Conservation (phyloP, 1,140 invertebrate genomes). For the Neocloeon triangulifer region DNA sequence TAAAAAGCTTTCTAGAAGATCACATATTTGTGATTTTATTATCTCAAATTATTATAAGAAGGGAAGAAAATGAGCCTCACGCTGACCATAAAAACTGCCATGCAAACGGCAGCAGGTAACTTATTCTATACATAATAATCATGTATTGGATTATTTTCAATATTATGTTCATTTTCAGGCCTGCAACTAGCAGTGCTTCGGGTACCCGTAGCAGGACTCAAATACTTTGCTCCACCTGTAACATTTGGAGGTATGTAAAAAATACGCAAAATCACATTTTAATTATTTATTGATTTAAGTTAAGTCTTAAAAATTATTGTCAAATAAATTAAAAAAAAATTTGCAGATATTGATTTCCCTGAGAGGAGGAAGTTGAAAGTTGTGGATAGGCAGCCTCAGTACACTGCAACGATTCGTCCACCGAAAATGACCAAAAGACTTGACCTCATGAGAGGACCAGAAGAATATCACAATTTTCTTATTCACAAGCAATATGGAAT, state of each 20-base stretch:
- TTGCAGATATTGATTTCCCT: constrained; percentile 46
- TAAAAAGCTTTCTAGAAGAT: too few relatives aligned
- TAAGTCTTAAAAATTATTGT: too few relatives aligned
- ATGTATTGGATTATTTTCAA: too few relatives aligned
- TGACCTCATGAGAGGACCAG: constrained; percentile 70
- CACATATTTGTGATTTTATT: too few relatives aligned
- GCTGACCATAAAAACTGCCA: too few relatives aligned
- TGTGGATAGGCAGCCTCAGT: constrained; percentile 45
- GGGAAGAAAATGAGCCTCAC: too few relatives aligned
- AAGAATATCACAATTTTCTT: constrained; percentile 58
- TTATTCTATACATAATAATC: too few relatives aligned
- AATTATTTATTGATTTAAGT: too few relatives aligned
- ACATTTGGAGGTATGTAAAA: constrained; percentile 28
- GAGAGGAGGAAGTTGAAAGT: constrained; percentile 41
- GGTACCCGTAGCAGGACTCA: constrained; percentile 25
- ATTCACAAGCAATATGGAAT: constrained; percentile 81
- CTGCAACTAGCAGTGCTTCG: constrained; percentile 12
- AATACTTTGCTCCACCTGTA: constrained; percentile 31
- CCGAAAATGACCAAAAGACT: constrained; percentile 68
- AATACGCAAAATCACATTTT: constrained; percentile 19
- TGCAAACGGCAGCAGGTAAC: too few relatives aligned
- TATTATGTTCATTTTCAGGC: too few relatives aligned
- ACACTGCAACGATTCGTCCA: constrained; percentile 33
- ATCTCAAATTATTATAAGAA: too few relatives aligned
- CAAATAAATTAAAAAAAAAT: too few relatives aligned